Percentiles rank a stretch among this genome's conserved stretches.
Evolutionary conservation across 2,888 invertebrate genomes (phyloP).

Genomic region (Nowickia ferox): DNA sequence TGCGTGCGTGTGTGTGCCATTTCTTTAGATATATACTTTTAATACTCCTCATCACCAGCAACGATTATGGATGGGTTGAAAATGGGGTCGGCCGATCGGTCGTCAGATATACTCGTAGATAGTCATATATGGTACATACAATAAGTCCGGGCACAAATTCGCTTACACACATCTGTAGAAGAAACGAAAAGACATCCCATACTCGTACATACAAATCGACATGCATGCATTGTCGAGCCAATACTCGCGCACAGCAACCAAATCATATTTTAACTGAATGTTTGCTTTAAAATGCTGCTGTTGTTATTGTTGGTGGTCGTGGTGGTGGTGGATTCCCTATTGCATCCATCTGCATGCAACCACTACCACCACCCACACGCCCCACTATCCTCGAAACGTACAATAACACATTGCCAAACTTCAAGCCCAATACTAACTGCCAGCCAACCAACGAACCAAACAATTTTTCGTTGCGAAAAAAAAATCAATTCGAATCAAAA

Average conservation of each 20-base stretch:
- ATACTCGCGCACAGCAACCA: constrained; percentile 64
- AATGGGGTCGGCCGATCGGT: background rate
- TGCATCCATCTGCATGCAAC: constrained; percentile 55
- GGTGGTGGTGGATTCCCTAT: constrained; percentile 63
- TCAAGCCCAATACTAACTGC: constrained; percentile 43
- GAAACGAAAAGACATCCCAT: constrained; percentile 51
- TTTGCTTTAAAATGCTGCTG: constrained; percentile 26
- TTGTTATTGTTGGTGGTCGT: constrained; percentile 39
- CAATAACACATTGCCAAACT: constrained; percentile 6
- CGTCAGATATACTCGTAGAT: constrained; percentile 7
- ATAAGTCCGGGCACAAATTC: constrained; percentile 49
- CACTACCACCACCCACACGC: background rate
- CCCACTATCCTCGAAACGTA: background rate
- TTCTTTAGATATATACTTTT: constrained; percentile 51
- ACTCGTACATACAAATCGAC: constrained; percentile 42
- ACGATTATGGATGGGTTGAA: constrained; percentile 13
- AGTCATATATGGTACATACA: constrained; percentile 55
- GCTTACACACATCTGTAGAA: constrained; percentile 28
- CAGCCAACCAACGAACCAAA: constrained; percentile 39
- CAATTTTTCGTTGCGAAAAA: constrained; percentile 46
- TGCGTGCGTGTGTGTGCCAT: constrained; percentile 38
- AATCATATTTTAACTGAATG: constrained; percentile 60
- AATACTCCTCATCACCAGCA: constrained; percentile 13
- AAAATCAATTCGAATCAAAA: constrained; percentile 60
- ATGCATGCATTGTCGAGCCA: constrained; percentile 44